Evolutionary conservation across 2,113 vertebrate species (phyloP).

Genomic region (Emydocephalus ijimae): DNA sequence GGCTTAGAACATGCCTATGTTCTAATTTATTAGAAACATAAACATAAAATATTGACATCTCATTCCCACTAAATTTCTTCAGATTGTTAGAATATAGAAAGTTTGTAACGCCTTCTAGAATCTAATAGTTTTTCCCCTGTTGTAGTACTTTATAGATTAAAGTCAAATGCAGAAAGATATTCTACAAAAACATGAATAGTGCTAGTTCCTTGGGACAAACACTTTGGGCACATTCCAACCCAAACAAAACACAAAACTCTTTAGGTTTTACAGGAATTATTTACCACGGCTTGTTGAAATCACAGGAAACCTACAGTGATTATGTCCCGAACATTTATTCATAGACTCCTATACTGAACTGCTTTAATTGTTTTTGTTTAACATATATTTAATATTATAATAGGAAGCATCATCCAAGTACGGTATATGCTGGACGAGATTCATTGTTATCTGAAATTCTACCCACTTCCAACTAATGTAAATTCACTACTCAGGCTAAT

Average conservation of each 20-base stretch:
- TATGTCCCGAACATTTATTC: neutral
- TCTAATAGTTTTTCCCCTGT: neutral
- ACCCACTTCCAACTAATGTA: no score
- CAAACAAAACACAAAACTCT: neutral
- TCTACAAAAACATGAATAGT: neutral
- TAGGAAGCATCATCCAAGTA: neutral
- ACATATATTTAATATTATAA: neutral
- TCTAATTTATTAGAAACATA: conserved; percentile 14
- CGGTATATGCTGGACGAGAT: neutral
- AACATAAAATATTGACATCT: neutral
- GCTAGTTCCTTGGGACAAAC: neutral
- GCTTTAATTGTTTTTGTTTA: neutral
- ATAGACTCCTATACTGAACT: neutral
- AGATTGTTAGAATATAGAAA: conserved; percentile 13
- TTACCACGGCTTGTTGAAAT: neutral
- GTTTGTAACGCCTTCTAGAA: neutral
- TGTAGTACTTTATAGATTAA: conserved; percentile 1
- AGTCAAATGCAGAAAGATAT: neutral
- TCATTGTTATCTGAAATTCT: neutral
- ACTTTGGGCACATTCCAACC: neutral
- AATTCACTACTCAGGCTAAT: no score
- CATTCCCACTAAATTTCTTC: conserved; percentile 1
- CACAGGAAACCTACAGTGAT: neutral
- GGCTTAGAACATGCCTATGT: neutral
- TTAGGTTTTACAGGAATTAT: neutral